Conservation (phyloP, 2,797 vertebrate species). For the Halcyon leucocephala region DNA sequence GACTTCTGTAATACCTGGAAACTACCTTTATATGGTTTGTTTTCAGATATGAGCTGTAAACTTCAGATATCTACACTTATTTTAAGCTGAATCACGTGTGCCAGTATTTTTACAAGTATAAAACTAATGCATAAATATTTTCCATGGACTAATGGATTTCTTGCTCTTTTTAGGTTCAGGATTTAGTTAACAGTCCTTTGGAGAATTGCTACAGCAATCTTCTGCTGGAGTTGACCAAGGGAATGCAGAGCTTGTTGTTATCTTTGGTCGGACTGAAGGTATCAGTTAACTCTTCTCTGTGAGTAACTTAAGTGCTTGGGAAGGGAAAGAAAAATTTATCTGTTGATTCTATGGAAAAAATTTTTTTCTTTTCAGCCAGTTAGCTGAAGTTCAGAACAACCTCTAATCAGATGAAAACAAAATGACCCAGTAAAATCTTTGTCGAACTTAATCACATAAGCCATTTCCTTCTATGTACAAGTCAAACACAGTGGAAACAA, state of each 20-base stretch:
- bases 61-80: background rate
- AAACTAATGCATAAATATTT: background rate
- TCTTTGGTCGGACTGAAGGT: slow-evolving; percentile 91
- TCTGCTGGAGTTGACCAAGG: slow-evolving; percentile 81
- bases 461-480: too few species aligned
- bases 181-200: slow-evolving; percentile 86
- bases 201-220: slow-evolving; percentile 93
- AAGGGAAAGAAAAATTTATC: background rate
- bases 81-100: background rate
- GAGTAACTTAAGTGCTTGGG: background rate
- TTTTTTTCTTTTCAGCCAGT: too few species aligned
- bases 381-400: too few species aligned
- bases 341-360: background rate
- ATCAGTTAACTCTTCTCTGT: slow-evolving; percentile 55
- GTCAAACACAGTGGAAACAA: background rate
- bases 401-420: too few species aligned
- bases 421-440: too few species aligned
- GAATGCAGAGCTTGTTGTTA: slow-evolving; percentile 87
- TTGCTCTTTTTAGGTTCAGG: slow-evolving; percentile 78
- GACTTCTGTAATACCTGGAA: background rate
- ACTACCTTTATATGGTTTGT: background rate
- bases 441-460: too few species aligned
- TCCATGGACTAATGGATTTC: background rate
- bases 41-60: background rate
- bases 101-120: background rate